phyloP scores from a whole-genome alignment of 2,113 vertebrate genomes.

The Cromileptes altivelis region DNA sequence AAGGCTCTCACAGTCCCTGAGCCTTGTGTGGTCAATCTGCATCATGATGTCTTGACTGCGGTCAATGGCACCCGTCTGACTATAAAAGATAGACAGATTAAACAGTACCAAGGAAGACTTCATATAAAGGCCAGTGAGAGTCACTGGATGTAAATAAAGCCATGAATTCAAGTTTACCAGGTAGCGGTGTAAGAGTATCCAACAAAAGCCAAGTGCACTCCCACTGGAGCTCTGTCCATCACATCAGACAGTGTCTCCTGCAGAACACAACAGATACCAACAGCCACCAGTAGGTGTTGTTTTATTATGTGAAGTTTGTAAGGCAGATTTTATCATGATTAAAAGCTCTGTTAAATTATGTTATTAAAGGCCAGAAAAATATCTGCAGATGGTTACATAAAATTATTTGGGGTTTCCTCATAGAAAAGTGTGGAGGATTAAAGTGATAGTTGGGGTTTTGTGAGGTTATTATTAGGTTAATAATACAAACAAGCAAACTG shows the following conservation, averaged over 20 bases:
- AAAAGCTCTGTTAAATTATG: neutral
- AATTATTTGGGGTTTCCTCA: neutral
- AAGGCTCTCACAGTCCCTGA: slow-evolving; percentile 39
- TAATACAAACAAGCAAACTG: no score
- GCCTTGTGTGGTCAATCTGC: slow-evolving; percentile 75
- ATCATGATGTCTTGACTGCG: slow-evolving; percentile 82
- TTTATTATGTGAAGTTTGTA: neutral
- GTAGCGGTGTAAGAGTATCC: slow-evolving; percentile 89
- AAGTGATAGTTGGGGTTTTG: no score
- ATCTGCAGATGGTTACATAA: neutral
- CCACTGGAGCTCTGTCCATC: slow-evolving; percentile 81
- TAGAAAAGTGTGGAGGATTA: neutral
- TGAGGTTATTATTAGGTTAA: no score
- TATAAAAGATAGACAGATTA: slow-evolving; percentile 32
- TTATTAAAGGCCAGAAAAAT: no score
- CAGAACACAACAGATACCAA: slow-evolving; percentile 18
- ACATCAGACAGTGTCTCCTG: slow-evolving; percentile 87
- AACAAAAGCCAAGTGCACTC: slow-evolving; percentile 90
- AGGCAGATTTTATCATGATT: neutral
- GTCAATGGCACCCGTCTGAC: slow-evolving; percentile 80
- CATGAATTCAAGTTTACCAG: slow-evolving; percentile 75
- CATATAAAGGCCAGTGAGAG: neutral
- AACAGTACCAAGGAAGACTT: neutral
- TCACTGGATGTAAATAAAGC: neutral
- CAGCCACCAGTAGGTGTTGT: neutral